Percentiles rank a stretch among this genome's conserved stretches.
phyloP scores from a whole-genome alignment of 2,113 vertebrate genomes.

The Epinephelus lanceolatus region DNA sequence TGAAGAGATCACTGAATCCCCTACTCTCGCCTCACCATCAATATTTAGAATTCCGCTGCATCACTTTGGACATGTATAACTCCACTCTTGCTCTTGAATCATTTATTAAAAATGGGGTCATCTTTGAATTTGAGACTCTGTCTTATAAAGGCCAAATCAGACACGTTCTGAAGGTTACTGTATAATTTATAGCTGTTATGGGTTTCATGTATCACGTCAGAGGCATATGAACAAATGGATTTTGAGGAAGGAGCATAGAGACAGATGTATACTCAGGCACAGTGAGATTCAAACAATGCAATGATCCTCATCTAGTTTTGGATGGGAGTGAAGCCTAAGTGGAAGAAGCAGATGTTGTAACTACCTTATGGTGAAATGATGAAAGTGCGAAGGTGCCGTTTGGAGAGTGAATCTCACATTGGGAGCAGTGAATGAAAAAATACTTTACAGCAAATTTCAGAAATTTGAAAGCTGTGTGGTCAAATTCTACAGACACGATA shows the following conservation, averaged over 20 bases:
- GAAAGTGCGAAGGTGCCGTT: slow-evolving; percentile 24
- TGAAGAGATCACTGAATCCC: slow-evolving; percentile 40
- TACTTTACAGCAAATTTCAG: background rate
- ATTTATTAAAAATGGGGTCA: slow-evolving; percentile 63
- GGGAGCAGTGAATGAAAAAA: slow-evolving; percentile 1
- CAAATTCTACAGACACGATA: background rate
- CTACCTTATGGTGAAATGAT: slow-evolving; percentile 53
- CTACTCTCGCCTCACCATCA: slow-evolving; percentile 59
- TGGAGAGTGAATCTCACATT: slow-evolving; percentile 12
- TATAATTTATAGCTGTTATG: slow-evolving; percentile 65
- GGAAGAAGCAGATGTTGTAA: slow-evolving; percentile 64
- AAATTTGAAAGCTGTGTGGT: background rate
- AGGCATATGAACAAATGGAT: slow-evolving; percentile 42
- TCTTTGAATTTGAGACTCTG: slow-evolving; percentile 54
- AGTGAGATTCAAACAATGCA: slow-evolving; percentile 35
- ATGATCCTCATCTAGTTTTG: slow-evolving; percentile 20
- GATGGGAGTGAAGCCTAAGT: slow-evolving; percentile 24
- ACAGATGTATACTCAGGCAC: slow-evolving; percentile 34
- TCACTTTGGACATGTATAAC: slow-evolving; percentile 71
- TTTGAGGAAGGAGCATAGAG: slow-evolving; percentile 9
- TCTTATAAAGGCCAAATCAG: slow-evolving; percentile 58
- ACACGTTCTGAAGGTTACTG: slow-evolving; percentile 50
- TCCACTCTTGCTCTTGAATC: slow-evolving; percentile 75
- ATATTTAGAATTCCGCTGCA: slow-evolving; percentile 74
- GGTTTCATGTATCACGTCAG: slow-evolving; percentile 46